These are phyloP conservation scores for Circaetus gallicus DNA, from an alignment of 2,113 vertebrate genomes.

Conservation along the genomic window DNA sequence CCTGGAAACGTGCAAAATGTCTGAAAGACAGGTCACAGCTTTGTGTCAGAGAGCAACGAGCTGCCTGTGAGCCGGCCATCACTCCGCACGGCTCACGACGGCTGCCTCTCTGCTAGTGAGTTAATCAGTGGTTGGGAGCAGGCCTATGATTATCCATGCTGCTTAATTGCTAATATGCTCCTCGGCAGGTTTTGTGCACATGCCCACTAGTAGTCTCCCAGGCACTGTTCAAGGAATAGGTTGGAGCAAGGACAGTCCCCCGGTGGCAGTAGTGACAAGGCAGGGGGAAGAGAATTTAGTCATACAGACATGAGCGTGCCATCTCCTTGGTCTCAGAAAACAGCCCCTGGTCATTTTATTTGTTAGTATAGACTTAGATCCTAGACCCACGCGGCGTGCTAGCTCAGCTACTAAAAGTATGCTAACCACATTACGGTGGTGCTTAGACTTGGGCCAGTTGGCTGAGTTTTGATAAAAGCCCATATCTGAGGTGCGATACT, in stretches of 20 bases:
- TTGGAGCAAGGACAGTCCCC: background rate
- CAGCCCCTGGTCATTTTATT: background rate
- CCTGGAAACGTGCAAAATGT: background rate
- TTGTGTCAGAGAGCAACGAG: background rate
- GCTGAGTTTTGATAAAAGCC: background rate
- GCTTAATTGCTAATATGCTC: background rate
- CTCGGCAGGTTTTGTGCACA: background rate
- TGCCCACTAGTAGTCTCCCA: background rate
- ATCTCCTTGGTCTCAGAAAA: background rate
- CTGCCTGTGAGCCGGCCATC: background rate
- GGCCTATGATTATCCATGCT: background rate
- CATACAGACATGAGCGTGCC: background rate
- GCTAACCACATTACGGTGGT: rapidly evolving
- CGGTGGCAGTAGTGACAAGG: background rate
- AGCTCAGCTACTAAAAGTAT: background rate
- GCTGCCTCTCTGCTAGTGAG: background rate
- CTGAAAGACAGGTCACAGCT: background rate
- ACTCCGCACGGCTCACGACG: background rate
- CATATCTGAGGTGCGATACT: background rate
- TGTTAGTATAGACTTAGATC: background rate
- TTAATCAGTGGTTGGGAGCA: background rate
- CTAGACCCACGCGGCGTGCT: background rate
- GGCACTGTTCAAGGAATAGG: background rate
- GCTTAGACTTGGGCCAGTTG: background rate
- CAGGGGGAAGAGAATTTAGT: background rate